Conservation (phyloP, 1,140 invertebrate genomes). For the Danaus plexippus region DNA sequence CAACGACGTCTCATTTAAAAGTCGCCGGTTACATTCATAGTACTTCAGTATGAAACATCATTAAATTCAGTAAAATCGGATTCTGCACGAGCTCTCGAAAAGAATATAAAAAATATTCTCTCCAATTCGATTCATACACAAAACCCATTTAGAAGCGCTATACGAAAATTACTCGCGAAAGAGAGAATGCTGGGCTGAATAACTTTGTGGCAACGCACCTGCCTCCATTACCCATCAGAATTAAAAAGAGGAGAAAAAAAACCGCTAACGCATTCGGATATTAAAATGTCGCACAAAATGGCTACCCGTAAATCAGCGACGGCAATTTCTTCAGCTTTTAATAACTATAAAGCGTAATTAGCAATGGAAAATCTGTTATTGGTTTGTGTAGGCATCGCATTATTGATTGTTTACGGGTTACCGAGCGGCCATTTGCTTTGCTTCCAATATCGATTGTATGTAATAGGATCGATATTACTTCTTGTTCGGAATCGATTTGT, state of each 20-base stretch:
- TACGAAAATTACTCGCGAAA: conserved; percentile 48
- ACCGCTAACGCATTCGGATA: conserved; percentile 47
- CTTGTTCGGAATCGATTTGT: conserved; percentile 38
- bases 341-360: conserved; percentile 68
- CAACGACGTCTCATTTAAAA: conserved; percentile 1
- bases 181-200: conserved; percentile 44
- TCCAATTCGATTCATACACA: conserved; percentile 39
- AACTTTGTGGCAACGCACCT: conserved; percentile 55
- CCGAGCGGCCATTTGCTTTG: conserved; percentile 28
- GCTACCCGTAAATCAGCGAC: conserved; percentile 58
- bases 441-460: conserved; percentile 25
- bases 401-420: conserved; percentile 56
- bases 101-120: conserved; percentile 17
- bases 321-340: conserved; percentile 60
- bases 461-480: conserved; percentile 11
- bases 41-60: neutral
- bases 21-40: neutral
- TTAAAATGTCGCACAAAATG: conserved; percentile 64
- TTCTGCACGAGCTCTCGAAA: conserved; percentile 4
- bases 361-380: conserved; percentile 55
- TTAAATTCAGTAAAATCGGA: neutral
- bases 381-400: conserved; percentile 35
- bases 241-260: conserved; percentile 48
- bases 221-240: conserved; percentile 49
- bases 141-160: conserved; percentile 42